Evolutionary conservation across 2,888 invertebrate species (phyloP), one percentile per base, ranked within the genome.

Genomic region (Scaptomyza cyrtandrae): DNA sequence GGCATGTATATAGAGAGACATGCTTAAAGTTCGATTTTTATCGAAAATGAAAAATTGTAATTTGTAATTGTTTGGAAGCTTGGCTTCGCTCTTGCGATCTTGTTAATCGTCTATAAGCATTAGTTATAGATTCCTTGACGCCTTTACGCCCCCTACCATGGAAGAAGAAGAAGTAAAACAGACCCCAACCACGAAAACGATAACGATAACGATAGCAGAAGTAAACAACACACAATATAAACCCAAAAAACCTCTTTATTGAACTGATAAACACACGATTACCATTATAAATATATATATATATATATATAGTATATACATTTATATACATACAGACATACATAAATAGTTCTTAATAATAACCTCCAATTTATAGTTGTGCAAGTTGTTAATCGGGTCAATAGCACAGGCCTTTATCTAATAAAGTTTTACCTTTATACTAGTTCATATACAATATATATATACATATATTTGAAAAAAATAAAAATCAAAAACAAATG

Each of bases 1-100:
- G 4, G 27, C 27, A 27, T 27, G 27, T 6, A 27, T 27, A 3
- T 6, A 27, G 27, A 27, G 31, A 31, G 31, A 31, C 6, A 31
- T 31, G 33, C 6, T 69, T 24, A 24, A 24, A 3, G 64, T 37
- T 58, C 78, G 61, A 29, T 31, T 48, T 50, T 62, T 66, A 59
- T 50, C 48, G 55, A 60, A 2, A 24, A 24, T 2, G 24, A 3
- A 24, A 45, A 50, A 45, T 27, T 45, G 13, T 45, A 2, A 46
- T 3, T 48, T 1, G 33, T 49, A 33, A 50, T 53, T 48, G 63
- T 45, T 62, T 13, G 53, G 78, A 80, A 83, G 87, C 80, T 60
- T 67, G 84, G 81, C 84, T 80, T 80, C 52, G 49, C 44, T 27
- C 13, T 53, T 43, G 58, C 49, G 60, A 16, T 41, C 71, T 67